A percentile compares a stretch with the other conserved stretches of the same genome.
These are phyloP conservation scores for Phoebastria nigripes DNA, from an alignment of 2,797 vertebrate genomes.

Conservation along the genomic window DNA sequence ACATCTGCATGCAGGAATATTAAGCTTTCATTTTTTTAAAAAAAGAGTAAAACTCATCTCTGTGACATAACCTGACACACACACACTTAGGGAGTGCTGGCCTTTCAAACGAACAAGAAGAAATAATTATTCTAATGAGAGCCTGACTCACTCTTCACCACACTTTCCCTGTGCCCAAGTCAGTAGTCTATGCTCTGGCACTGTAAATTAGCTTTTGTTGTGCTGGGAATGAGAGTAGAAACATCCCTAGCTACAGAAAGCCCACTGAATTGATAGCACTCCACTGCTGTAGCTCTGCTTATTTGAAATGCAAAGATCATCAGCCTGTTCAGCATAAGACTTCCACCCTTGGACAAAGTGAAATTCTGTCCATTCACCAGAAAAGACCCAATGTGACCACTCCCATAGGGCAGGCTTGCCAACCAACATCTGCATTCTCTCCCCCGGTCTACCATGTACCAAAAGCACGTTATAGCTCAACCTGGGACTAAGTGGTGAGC, in stretches of 20 bases:
- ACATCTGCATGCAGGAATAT: background rate
- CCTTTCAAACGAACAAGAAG: background rate
- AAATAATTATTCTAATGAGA: background rate
- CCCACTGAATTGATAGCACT: background rate
- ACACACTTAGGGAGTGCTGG: background rate
- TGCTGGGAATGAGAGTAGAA: background rate
- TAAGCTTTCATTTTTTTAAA: background rate
- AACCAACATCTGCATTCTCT: background rate
- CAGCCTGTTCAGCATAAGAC: background rate
- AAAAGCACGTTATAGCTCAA: background rate
- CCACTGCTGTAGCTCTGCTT: background rate
- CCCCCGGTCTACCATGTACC: background rate
- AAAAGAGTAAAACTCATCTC: background rate
- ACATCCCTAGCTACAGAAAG: background rate
- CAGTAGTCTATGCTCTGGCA: background rate
- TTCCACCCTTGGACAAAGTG: background rate
- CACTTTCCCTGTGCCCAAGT: background rate
- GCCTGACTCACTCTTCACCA: background rate
- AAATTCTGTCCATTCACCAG: background rate
- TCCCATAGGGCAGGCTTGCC: background rate
- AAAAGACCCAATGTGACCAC: background rate
- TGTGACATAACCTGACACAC: background rate
- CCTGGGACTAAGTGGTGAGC: background rate
- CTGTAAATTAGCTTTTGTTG: background rate
- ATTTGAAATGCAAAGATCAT: background rate